phyloP scores from a whole-genome alignment of 2,888 invertebrate species.

The Anticlea derivata region DNA sequence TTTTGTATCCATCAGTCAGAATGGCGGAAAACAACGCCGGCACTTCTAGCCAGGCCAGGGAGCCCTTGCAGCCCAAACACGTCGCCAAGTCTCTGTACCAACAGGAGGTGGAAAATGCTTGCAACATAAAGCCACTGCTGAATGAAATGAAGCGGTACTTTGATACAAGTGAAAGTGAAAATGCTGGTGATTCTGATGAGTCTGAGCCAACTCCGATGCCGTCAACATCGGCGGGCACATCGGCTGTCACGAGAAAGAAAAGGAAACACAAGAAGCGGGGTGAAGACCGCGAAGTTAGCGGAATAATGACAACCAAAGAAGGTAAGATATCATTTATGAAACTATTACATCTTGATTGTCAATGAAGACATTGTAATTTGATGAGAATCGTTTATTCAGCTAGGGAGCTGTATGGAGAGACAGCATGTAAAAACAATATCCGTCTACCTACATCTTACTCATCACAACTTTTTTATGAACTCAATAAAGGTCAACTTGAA shows the following conservation, averaged over 20 bases:
- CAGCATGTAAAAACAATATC: too few species aligned
- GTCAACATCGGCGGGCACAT: background rate
- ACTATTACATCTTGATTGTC: too few species aligned
- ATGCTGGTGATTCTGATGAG: background rate
- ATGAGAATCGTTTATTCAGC: too few species aligned
- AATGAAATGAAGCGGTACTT: background rate
- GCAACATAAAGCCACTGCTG: background rate
- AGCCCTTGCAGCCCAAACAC: background rate
- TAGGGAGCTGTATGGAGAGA: too few species aligned
- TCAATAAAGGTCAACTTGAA: too few species aligned
- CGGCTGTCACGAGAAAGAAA: background rate
- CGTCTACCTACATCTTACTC: too few species aligned
- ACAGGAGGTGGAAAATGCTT: background rate
- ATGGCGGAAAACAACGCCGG: background rate
- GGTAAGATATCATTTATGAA: background rate
- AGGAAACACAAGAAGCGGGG: background rate
- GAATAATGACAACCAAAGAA: slow-evolving; percentile 6
- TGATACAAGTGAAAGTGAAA: background rate
- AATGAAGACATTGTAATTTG: too few species aligned
- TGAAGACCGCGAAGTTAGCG: background rate
- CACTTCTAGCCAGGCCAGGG: background rate
- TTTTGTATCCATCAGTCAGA: background rate
- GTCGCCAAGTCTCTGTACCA: background rate
- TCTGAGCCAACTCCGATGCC: background rate
- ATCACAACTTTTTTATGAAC: too few species aligned